phyloP scores from a whole-genome alignment of 2,888 invertebrate species.

The Troides helena region DNA sequence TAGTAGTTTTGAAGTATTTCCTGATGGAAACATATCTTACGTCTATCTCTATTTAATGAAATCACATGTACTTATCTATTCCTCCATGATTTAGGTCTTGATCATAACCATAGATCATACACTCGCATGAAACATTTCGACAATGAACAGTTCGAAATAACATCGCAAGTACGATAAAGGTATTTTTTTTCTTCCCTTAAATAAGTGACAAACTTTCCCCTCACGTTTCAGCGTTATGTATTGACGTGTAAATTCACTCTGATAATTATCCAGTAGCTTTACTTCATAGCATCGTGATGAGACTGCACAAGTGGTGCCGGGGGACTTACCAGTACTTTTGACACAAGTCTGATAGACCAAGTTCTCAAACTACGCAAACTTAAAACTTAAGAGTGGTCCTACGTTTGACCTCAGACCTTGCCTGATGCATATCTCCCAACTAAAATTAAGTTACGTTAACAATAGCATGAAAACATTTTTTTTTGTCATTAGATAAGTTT shows the following conservation, averaged over 20 bases:
- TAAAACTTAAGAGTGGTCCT: no score
- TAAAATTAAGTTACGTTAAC: no score
- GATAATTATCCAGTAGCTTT: constrained; percentile 28
- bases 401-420: no score
- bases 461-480: no score
- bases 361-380: no score
- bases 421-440: no score
- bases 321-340: no score
- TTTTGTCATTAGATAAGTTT: neutral
- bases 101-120: neutral
- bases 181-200: neutral
- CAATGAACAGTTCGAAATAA: neutral
- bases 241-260: constrained; percentile 20
- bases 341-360: no score
- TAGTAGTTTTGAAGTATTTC: no score
- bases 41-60: no score
- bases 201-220: constrained; percentile 3
- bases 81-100: neutral
- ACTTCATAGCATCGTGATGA: constrained; percentile 21
- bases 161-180: neutral
- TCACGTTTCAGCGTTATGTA: constrained; percentile 24
- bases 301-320: constrained; percentile 1
- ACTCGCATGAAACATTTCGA: neutral
- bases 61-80: neutral
- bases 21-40: no score